Conservation (phyloP, 2,113 vertebrate genomes). For the Mus musculus region DNA sequence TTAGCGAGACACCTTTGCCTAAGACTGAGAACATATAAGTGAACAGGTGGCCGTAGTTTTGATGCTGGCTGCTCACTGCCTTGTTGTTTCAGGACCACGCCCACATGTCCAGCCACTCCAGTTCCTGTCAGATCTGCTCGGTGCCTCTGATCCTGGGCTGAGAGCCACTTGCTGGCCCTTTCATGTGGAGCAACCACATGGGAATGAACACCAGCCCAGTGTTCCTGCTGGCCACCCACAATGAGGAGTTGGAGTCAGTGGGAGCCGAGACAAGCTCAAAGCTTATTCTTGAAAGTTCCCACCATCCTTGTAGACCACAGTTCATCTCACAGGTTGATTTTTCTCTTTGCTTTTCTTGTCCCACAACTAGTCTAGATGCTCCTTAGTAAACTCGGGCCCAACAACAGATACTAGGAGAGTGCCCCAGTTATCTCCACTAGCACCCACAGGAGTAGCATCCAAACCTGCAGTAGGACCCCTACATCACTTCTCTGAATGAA, state of each 20-base stretch:
- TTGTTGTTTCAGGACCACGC: not conserved
- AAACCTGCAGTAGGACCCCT: not conserved
- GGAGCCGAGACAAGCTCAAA: not conserved
- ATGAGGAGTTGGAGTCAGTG: accelerated
- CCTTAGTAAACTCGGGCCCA: not conserved
- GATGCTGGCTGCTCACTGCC: not conserved
- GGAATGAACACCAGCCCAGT: too few species aligned
- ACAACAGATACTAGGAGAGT: not conserved
- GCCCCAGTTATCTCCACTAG: not conserved
- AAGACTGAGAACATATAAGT: not conserved
- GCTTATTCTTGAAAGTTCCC: not conserved
- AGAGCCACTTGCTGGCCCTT: not conserved
- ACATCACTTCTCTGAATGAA: not conserved
- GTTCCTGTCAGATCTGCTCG: not conserved
- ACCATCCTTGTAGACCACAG: not conserved
- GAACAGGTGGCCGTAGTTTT: not conserved
- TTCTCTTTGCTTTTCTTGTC: not conserved
- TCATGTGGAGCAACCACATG: not conserved
- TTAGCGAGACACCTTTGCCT: not conserved
- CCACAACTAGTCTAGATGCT: accelerated
- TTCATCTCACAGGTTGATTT: not conserved
- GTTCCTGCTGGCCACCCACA: too few species aligned
- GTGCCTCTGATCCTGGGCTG: not conserved
- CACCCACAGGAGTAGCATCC: accelerated
- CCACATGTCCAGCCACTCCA: not conserved